Percentiles rank a stretch among this genome's conserved stretches.
Evolutionary conservation across 2,113 vertebrate genomes (phyloP).

Genomic region (Osmerus eperlanus): DNA sequence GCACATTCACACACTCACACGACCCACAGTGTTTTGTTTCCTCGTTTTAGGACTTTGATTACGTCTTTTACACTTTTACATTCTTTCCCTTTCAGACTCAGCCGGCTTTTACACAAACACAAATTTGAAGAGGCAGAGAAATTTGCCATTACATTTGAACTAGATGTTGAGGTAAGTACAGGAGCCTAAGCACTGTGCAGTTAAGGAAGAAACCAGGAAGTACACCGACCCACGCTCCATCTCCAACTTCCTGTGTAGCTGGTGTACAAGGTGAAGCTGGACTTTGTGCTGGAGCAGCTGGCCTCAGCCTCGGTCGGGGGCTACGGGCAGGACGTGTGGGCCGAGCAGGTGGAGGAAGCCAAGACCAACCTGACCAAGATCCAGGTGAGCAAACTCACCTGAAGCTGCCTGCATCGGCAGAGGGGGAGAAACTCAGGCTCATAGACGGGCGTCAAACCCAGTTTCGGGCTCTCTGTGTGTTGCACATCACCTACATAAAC

Average conservation of each 20-base stretch:
- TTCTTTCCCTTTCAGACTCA: constrained; percentile 72
- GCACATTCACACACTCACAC: not conserved
- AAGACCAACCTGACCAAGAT: constrained; percentile 89
- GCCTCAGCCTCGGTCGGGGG: constrained; percentile 74
- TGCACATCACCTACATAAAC: too few relatives aligned
- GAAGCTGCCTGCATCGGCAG: too few relatives aligned
- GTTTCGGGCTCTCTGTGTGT: too few relatives aligned
- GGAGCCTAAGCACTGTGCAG: too few relatives aligned
- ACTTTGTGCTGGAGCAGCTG: constrained; percentile 85
- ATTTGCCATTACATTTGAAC: constrained; percentile 89
- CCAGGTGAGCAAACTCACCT: constrained; percentile 66
- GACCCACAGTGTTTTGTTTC: not conserved
- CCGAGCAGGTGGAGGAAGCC: constrained; percentile 82
- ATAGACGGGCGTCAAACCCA: too few relatives aligned
- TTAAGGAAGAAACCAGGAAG: too few relatives aligned
- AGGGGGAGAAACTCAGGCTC: too few relatives aligned
- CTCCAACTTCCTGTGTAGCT: constrained; percentile 69
- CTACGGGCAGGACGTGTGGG: constrained; percentile 66
- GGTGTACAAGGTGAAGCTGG: constrained; percentile 93
- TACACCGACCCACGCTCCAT: too few relatives aligned
- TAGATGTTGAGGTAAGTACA: constrained; percentile 86
- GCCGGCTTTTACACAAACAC: constrained; percentile 91
- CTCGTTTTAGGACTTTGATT: not conserved
- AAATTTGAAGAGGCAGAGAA: constrained; percentile 93
- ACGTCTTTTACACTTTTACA: not conserved